Evolutionary conservation across 2,113 vertebrate genomes (phyloP).

Genomic region (Cyprinus carpio): DNA sequence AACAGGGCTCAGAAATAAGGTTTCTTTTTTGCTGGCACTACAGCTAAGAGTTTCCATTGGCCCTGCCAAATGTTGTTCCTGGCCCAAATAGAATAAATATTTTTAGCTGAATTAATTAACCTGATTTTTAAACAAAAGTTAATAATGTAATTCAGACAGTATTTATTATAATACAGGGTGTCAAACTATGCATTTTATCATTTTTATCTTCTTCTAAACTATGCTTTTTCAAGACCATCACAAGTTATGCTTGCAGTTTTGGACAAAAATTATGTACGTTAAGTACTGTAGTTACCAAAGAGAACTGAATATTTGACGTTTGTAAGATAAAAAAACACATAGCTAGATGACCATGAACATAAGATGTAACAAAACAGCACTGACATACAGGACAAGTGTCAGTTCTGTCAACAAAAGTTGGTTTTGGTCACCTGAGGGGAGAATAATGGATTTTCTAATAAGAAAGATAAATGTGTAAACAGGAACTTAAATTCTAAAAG

Average conservation of each 20-base stretch:
- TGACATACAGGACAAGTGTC: neutral
- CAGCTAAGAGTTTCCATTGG: neutral
- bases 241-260: neutral
- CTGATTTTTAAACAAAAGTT: neutral
- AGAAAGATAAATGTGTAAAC: conserved; percentile 3
- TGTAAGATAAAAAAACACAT: neutral
- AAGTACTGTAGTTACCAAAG: neutral
- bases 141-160: neutral
- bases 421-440: conserved; percentile 65
- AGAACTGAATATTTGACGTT: neutral
- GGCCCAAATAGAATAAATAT: neutral
- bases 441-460: conserved; percentile 68
- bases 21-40: neutral
- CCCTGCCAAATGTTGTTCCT: neutral
- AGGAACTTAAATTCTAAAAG: neutral
- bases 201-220: neutral
- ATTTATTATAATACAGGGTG: neutral
- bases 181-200: neutral
- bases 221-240: neutral
- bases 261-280: neutral
- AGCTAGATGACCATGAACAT: too few species aligned
- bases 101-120: neutral
- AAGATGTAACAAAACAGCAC: too few species aligned
- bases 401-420: conserved; percentile 65
- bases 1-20: neutral